phyloP scores from a whole-genome alignment of 2,113 vertebrate genomes.

The Burhinus oedicnemus region DNA sequence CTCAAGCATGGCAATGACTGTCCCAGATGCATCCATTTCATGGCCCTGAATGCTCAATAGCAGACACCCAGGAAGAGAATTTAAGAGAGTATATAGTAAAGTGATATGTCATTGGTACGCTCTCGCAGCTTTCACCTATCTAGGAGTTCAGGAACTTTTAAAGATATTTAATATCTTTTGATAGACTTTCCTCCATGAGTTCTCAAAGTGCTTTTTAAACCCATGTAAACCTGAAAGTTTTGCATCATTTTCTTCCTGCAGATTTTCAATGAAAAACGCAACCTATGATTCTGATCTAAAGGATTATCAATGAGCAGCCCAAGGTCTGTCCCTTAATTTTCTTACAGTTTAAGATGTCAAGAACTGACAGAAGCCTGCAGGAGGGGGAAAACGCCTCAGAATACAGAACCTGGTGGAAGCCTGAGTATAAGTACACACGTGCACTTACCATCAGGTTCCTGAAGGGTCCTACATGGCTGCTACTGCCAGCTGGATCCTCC shows the following conservation, averaged over 20 bases:
- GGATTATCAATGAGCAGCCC: not conserved
- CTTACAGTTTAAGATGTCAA: not conserved
- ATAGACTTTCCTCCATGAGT: not conserved
- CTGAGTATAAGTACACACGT: slow-evolving; percentile 78
- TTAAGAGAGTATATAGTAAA: not conserved
- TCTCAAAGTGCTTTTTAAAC: not conserved
- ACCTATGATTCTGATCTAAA: not conserved
- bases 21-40: not conserved
- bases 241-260: not conserved
- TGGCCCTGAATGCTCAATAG: not conserved
- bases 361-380: not conserved
- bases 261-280: not conserved
- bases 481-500: slow-evolving; percentile 79
- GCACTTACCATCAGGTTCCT: slow-evolving; percentile 81
- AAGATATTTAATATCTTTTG: not conserved
- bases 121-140: not conserved
- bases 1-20: not conserved
- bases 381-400: not conserved
- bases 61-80: not conserved
- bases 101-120: not conserved
- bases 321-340: not conserved
- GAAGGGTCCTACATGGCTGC: slow-evolving; percentile 78
- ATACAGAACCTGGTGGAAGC: slow-evolving; percentile 59
- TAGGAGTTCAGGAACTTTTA: not conserved
- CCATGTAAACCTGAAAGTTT: not conserved